A percentile compares a stretch with the other conserved stretches of the same genome.
phyloP scores from a whole-genome alignment of 1,140 invertebrate species.

The Adoxophyes honmai region DNA sequence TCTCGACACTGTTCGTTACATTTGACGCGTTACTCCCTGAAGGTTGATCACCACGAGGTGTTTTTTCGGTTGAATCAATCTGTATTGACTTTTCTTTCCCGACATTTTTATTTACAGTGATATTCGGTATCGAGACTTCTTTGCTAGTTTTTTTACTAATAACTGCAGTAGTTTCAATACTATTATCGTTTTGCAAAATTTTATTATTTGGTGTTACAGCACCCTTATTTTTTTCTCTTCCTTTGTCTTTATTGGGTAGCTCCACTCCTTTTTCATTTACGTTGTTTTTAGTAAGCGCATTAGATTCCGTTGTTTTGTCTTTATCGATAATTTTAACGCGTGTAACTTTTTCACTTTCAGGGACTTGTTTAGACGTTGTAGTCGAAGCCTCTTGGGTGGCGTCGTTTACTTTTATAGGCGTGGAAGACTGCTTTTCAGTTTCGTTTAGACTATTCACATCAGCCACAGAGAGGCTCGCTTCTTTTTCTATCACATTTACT shows the following conservation, averaged over 20 bases:
- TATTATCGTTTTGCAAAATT: constrained; percentile 19
- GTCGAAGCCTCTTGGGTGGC: background rate
- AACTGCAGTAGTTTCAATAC: constrained; percentile 15
- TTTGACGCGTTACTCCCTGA: background rate
- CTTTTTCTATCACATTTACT: constrained; percentile 9
- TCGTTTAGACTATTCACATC: background rate
- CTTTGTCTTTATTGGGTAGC: background rate
- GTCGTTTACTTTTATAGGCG: too few relatives aligned
- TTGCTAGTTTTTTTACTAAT: background rate
- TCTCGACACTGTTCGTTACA: background rate
- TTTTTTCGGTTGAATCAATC: background rate
- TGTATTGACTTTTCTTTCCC: background rate
- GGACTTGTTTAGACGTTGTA: background rate
- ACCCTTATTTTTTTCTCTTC: background rate
- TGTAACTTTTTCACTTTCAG: constrained; percentile 20
- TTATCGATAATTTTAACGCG: constrained; percentile 26
- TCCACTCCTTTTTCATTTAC: background rate
- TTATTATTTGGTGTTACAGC: constrained; percentile 2
- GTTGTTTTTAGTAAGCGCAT: background rate
- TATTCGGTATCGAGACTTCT: background rate
- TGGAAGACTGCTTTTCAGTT: background rate
- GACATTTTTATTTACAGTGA: background rate
- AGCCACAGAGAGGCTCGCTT: background rate
- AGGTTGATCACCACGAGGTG: background rate
- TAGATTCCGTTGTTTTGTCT: background rate